Conservation (phyloP, 2,113 vertebrate species). For the Prietella phreatophila region DNA sequence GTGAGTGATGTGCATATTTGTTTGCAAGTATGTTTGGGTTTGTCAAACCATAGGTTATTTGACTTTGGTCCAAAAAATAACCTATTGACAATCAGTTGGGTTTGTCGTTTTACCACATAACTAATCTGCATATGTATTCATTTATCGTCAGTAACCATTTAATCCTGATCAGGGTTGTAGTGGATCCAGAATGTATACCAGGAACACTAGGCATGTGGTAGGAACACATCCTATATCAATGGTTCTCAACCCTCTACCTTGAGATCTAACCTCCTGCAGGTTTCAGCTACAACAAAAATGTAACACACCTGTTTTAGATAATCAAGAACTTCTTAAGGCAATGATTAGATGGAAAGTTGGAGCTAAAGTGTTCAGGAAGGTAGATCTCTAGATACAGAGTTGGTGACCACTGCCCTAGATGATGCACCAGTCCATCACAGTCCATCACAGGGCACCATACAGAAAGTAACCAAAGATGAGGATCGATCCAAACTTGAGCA, state of each 20-base stretch:
- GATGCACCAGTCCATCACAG: neutral
- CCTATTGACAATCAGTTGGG: neutral
- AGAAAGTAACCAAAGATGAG: neutral
- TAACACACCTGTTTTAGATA: too few species aligned
- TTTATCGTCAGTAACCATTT: neutral
- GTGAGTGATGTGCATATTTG: neutral
- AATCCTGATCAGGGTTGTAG: neutral
- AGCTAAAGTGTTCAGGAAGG: too few species aligned
- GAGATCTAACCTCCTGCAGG: too few species aligned
- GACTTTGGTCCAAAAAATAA: neutral
- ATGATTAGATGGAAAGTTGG: too few species aligned
- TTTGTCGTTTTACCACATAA: neutral
- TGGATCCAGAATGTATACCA: neutral
- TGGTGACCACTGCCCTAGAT: neutral
- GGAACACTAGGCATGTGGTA: neutral
- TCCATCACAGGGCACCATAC: neutral
- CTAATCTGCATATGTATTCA: neutral
- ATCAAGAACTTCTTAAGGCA: too few species aligned
- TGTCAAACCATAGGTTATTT: neutral
- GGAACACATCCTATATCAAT: neutral
- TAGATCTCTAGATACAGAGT: too few species aligned
- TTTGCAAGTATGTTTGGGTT: neutral
- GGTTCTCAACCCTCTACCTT: too few species aligned
- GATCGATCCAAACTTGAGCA: neutral
- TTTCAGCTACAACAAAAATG: too few species aligned